A percentile compares a stretch with the other conserved stretches of the same genome.
Evolutionary conservation across 2,888 invertebrate species (phyloP).

Genomic region (Conops quadrifasciatus): DNA sequence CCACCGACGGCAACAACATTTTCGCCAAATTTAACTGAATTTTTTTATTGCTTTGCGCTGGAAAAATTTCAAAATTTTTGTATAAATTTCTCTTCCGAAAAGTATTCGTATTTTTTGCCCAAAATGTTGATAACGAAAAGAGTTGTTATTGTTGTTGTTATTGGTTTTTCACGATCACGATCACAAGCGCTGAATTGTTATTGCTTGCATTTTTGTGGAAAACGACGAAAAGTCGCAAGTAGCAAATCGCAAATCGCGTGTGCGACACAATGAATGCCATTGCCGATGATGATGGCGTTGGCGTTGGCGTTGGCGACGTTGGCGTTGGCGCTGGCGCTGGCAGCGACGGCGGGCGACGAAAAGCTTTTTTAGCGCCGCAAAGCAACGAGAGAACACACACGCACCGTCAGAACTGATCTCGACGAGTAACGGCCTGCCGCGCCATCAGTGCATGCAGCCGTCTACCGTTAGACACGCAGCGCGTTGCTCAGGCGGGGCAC

Average conservation of each 20-base stretch:
- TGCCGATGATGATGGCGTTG: neutral
- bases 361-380: slow-evolving; percentile 11
- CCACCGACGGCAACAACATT: neutral
- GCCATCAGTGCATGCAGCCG: slow-evolving; percentile 38
- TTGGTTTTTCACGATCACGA: too few species aligned
- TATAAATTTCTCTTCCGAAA: neutral
- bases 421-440: slow-evolving; percentile 42
- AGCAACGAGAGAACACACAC: slow-evolving; percentile 28
- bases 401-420: slow-evolving; percentile 25
- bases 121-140: neutral
- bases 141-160: neutral
- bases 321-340: too few species aligned
- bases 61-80: neutral
- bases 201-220: slow-evolving; percentile 11
- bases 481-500: slow-evolving; percentile 1
- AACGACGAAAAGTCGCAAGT: neutral
- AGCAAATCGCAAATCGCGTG: slow-evolving; percentile 13
- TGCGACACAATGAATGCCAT: neutral
- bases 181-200: neutral
- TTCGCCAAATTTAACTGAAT: slow-evolving; percentile 12
- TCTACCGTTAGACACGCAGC: slow-evolving; percentile 27
- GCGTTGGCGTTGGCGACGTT: neutral
- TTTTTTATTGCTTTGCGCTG: slow-evolving; percentile 38
- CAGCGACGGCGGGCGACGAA: neutral
- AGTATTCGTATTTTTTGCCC: neutral